phyloP scores from a whole-genome alignment of 2,797 vertebrate species.

The Coreius guichenoti region DNA sequence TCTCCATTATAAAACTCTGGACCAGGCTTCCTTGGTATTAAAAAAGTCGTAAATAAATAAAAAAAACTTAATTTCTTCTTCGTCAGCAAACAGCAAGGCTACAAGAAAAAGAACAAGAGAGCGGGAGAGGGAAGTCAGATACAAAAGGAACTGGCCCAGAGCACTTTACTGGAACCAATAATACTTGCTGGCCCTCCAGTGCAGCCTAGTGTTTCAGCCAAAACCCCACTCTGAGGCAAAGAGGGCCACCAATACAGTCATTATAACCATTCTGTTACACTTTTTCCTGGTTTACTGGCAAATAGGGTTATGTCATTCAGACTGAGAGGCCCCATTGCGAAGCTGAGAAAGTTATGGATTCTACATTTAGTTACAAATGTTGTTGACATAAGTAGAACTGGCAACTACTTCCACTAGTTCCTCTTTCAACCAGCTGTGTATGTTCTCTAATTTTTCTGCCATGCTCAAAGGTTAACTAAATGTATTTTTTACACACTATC shows the following conservation, averaged over 20 bases:
- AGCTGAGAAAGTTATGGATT: slow-evolving; percentile 67
- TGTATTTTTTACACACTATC: not conserved
- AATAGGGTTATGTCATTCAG: slow-evolving; percentile 76
- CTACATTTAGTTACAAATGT: slow-evolving; percentile 28
- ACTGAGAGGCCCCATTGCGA: slow-evolving; percentile 68
- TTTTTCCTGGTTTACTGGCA: slow-evolving; percentile 74
- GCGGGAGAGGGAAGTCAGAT: slow-evolving; percentile 59
- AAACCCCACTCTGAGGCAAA: slow-evolving; percentile 67
- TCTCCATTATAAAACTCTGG: slow-evolving; percentile 75
- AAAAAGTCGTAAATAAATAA: slow-evolving; percentile 74
- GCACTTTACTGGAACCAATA: slow-evolving; percentile 73
- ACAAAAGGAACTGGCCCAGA: slow-evolving; percentile 66
- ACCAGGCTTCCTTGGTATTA: slow-evolving; percentile 75
- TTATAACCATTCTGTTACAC: slow-evolving; percentile 74
- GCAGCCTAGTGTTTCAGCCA: slow-evolving; percentile 64
- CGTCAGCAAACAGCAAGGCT: slow-evolving; percentile 43
- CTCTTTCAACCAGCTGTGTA: not conserved
- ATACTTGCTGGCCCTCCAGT: slow-evolving; percentile 68
- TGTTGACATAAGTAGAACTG: slow-evolving; percentile 23
- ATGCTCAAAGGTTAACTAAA: slow-evolving; percentile 12
- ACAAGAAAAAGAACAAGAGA: slow-evolving; percentile 58
- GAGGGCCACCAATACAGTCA: slow-evolving; percentile 74
- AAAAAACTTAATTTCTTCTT: slow-evolving; percentile 63
- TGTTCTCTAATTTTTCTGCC: slow-evolving; percentile 29
- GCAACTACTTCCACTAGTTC: slow-evolving; percentile 27